These are phyloP conservation scores for Archilochus colubris DNA, from an alignment of 2,113 vertebrate species.

Conservation along the genomic window DNA sequence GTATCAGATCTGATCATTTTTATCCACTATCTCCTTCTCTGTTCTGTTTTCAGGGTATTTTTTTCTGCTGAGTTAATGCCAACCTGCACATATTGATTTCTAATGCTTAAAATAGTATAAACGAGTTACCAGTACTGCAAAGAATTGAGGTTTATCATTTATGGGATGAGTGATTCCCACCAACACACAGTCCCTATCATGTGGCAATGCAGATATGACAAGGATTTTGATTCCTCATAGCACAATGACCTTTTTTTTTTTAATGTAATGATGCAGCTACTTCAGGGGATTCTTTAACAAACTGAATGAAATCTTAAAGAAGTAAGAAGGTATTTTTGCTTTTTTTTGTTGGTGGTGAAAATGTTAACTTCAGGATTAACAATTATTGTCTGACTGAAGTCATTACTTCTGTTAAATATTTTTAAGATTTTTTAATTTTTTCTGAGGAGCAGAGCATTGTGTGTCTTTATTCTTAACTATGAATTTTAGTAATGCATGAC, in stretches of 20 bases:
- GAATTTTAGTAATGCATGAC: background rate
- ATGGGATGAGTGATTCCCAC: background rate
- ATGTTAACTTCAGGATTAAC: background rate
- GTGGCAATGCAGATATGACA: background rate
- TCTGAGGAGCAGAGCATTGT: background rate
- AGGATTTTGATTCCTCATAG: background rate
- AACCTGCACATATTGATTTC: background rate
- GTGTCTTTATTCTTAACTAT: background rate
- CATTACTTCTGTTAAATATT: background rate
- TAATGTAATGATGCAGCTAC: background rate
- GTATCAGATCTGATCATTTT: background rate
- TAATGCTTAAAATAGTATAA: background rate
- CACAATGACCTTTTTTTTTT: background rate
- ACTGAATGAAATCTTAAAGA: background rate
- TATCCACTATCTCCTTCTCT: fast-evolving
- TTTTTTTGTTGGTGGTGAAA: background rate
- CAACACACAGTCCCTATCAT: no score
- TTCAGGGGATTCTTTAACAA: background rate
- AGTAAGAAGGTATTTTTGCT: background rate
- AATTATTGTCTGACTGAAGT: background rate
- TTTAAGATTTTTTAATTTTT: background rate
- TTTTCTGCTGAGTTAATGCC: background rate
- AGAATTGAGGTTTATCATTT: background rate
- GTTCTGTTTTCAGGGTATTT: background rate
- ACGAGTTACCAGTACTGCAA: background rate